phyloP scores from a whole-genome alignment of 2,113 vertebrate species.

The Mystacornis crossleyi region DNA sequence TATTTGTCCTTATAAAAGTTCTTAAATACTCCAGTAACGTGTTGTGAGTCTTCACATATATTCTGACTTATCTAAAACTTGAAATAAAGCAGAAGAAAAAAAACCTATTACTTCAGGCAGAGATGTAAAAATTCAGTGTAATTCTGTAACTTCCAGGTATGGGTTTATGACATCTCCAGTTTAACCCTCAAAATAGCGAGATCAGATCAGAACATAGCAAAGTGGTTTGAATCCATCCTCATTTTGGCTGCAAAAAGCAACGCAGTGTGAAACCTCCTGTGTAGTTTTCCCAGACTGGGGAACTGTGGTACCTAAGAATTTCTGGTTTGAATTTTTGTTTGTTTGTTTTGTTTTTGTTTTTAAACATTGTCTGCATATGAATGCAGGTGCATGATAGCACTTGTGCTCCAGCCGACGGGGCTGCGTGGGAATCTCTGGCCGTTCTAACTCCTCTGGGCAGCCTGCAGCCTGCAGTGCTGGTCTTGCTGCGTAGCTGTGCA shows the following conservation, averaged over 20 bases:
- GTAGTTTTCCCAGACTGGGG: not conserved
- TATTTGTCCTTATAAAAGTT: not conserved
- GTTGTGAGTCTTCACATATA: not conserved
- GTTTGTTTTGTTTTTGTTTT: too few relatives aligned
- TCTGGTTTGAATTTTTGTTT: accelerated
- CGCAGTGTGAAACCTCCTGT: accelerated
- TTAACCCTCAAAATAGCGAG: not conserved
- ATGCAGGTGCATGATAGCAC: not conserved
- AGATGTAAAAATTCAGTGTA: not conserved
- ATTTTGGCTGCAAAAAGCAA: not conserved
- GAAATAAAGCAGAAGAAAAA: not conserved
- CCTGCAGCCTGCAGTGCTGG: not conserved
- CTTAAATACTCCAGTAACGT: not conserved
- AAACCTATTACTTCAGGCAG: not conserved
- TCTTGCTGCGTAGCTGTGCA: not conserved
- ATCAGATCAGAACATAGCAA: not conserved
- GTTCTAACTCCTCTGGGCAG: not conserved
- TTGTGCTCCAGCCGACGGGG: not conserved
- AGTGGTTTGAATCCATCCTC: not conserved
- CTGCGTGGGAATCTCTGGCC: not conserved
- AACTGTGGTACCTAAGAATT: not conserved
- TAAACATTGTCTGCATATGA: not conserved
- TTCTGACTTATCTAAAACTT: not conserved
- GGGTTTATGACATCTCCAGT: accelerated
- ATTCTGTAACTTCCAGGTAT: not conserved